Base-by-base conservation (phyloP, 2,888 invertebrate species). In the Xestoiulus laeticollis region DNA sequence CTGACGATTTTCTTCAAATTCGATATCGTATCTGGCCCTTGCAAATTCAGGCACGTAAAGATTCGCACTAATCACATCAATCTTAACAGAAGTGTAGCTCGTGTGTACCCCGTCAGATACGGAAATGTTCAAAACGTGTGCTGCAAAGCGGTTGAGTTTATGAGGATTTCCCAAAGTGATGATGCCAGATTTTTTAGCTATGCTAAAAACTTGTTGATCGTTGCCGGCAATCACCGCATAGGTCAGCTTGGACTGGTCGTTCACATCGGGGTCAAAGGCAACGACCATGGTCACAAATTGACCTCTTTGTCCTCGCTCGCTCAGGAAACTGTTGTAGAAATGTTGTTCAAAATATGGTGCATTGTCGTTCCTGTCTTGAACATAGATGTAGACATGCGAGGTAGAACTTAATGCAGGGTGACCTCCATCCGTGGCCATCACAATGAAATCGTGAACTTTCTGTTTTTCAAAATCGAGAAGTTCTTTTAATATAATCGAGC, bases 61-160 rank as follows among this genome's bases (percentile, higher is more conserved):
- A 93, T 98, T 98, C 89, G 96, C 95, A 93, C 89, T 88, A 8
- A 89, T 87, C 82, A 90, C 89, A 88, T 90, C 90, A n/a, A 93
- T 91, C 68, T 90, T 90, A 12, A 93, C 92, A 59, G 91, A 90
- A 0, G 97, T 95, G 92, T 96, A 98, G 89, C 95, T 96, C 10
- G 97, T 97, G 93, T 97, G 98, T 59, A 98, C 97, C 48, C 98
- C 98, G 93, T 99, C 99, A 88, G 97, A 96, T 68, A 97, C 98
- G 0, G 98, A 98, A 48, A 99, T 95, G 93, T 99, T 99, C 88
- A 99, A 93, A 89, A 94, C 92, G 91, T 95, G 95, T 87, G 94
- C 93, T 87, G 94, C 94, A 89, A 94, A 93, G 86, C 95, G 94
- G 5, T 94, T 94, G 90, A 95, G 95, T 91, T 95, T 95, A 89